These are phyloP conservation scores for Sinodicranocentrus sp. DNA, from an alignment of 2,888 invertebrate genomes.

Conservation along the genomic window DNA sequence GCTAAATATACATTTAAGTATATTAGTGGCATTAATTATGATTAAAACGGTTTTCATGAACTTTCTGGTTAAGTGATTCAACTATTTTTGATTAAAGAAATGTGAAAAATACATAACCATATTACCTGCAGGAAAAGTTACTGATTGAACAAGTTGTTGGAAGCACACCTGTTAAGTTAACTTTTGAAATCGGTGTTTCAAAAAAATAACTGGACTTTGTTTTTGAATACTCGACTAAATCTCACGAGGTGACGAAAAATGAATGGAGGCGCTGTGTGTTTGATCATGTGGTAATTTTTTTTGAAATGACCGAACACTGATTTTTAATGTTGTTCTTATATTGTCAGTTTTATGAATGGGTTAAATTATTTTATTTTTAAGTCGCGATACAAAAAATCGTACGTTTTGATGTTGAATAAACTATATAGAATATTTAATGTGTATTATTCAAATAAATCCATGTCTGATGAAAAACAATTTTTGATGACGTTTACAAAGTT, in stretches of 20 bases:
- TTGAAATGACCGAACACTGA: constrained; percentile 18
- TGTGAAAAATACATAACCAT: constrained; percentile 16
- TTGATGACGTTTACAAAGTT: too few relatives aligned
- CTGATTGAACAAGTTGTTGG: too few relatives aligned
- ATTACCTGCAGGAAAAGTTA: constrained; percentile 11
- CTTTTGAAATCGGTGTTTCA: too few relatives aligned
- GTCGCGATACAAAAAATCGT: constrained; percentile 37
- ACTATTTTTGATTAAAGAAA: constrained; percentile 4
- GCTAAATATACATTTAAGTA: too few relatives aligned
- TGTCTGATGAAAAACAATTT: constrained; percentile 41
- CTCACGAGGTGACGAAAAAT: not conserved
- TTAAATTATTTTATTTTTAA: constrained; percentile 60
- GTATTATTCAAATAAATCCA: constrained; percentile 59
- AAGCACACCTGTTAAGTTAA: not conserved
- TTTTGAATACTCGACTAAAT: not conserved
- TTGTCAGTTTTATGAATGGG: constrained; percentile 47
- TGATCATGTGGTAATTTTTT: not conserved
- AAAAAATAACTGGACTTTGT: too few relatives aligned
- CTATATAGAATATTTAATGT: constrained; percentile 44
- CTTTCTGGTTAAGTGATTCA: constrained; percentile 21
- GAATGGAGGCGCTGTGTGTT: not conserved
- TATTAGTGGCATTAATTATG: constrained; percentile 2
- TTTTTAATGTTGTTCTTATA: constrained; percentile 52
- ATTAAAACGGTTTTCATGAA: not conserved
- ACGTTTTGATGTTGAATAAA: constrained; percentile 52